Evolutionary conservation across 1,140 invertebrate species (phyloP), one percentile per base, ranked within the genome.

Genomic region (Carposina sasakii): DNA sequence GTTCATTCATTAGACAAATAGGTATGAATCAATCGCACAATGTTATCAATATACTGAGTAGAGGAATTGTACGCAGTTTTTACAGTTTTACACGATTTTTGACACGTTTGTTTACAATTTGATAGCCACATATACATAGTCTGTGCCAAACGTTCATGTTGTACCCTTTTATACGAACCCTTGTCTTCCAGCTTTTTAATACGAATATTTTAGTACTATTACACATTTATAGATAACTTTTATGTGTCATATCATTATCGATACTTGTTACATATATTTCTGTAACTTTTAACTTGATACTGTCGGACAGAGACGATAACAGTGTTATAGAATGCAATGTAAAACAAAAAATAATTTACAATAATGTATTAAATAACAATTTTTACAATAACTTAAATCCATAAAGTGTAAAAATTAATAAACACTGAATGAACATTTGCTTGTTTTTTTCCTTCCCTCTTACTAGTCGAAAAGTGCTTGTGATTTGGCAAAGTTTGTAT

Each of bases 351-450:
- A 51, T 60, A 75, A 72, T 71, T 63, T 72, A 81, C 67, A 77
- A 74, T 70, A 68, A 67, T 76, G 65, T 78, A 77, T 71, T 71
- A 70, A 74, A 73, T 67, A n/a, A n/a, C n/a, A 71, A 66, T 68
- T 79, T 76, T 77, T 77, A 77, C 66, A 74, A 77, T 77, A 81
- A 68, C 65, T 78, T 76, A 77, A 70, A 70, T 54, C 61, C 61
- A 71, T 73, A 60, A 70, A 68, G 67, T 76, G 54, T 74, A 73
- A 71, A 68, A 67, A 65, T 73, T 71, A 78, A 71, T 76, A 82
- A 77, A 79, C 57, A 72, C 55, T 67, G 70, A 69, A 72, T 76
- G 60, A 72, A 68, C 63, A 65, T 59, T 50, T 30, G 42, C 54
- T 50, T 41, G 56, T 57, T 70, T 64, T 64, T 63, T 48, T 48